These are phyloP conservation scores for Paramuricea clavata DNA, from an alignment of 92 coral and sea anemone species.

Conservation along the genomic window DNA sequence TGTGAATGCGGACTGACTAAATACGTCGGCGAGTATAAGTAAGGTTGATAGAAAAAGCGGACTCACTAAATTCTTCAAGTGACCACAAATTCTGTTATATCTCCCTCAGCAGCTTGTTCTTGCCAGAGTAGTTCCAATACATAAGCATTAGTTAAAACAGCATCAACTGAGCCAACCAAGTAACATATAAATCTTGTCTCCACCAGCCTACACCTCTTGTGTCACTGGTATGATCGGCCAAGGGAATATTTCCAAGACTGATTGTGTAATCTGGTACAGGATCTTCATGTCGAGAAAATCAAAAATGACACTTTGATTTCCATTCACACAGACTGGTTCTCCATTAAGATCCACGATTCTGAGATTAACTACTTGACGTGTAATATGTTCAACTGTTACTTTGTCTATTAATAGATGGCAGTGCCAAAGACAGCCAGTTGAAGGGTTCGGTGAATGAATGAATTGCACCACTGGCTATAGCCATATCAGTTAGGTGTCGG, in stretches of 20 bases:
- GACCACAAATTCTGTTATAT: conserved; percentile 6
- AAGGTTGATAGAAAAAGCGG: conserved; percentile 29
- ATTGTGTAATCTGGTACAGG: conserved; percentile 22
- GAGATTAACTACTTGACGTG: conserved; percentile 30
- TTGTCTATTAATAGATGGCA: conserved; percentile 26
- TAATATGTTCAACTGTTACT: conserved; percentile 39
- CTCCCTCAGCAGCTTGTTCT: conserved; percentile 33
- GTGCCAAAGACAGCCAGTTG: conserved; percentile 28
- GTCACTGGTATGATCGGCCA: conserved; percentile 35
- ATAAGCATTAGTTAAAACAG: conserved; percentile 18
- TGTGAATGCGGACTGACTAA: conserved; percentile 30
- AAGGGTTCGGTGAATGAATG: conserved; percentile 18
- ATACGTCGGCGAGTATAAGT: conserved; percentile 26
- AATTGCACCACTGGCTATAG: conserved; percentile 25
- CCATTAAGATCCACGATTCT: conserved; percentile 21
- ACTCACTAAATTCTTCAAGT: conserved; percentile 17
- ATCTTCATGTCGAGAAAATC: conserved; percentile 27
- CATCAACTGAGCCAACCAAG: conserved; percentile 32
- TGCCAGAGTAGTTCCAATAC: conserved; percentile 17
- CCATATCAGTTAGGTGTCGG: conserved; percentile 27
- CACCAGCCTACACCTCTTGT: conserved; percentile 37
- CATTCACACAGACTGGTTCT: conserved; percentile 34
- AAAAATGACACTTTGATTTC: conserved; percentile 32
- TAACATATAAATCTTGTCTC: conserved; percentile 34
- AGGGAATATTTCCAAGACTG: conserved; percentile 17